Conservation (phyloP, 1,140 invertebrate species). For the Drosophila lacertosa region DNA sequence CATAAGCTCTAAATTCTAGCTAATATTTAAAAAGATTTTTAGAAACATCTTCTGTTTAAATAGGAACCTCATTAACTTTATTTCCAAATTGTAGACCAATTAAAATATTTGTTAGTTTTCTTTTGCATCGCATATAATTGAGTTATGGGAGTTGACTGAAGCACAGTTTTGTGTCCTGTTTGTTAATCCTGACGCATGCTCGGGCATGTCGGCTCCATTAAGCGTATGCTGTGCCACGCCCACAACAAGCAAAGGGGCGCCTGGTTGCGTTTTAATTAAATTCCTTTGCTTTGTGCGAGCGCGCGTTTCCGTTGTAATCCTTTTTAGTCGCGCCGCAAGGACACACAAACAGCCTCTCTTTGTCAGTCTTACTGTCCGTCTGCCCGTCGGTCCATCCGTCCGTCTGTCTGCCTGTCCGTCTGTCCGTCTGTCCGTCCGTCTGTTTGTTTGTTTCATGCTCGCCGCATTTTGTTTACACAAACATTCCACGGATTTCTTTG, state of each 20-base stretch:
- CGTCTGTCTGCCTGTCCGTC: background rate
- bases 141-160: conserved; percentile 61
- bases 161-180: conserved; percentile 37
- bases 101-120: background rate
- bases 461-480: conserved; percentile 60
- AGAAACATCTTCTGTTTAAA: no score
- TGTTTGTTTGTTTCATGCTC: conserved; percentile 15
- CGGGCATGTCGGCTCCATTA: conserved; percentile 46
- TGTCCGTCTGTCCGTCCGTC: background rate
- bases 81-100: no score
- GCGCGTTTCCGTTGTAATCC: conserved; percentile 68
- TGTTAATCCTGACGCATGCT: conserved; percentile 48
- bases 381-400: background rate
- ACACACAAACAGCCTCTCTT: conserved; percentile 10
- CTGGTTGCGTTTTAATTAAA: conserved; percentile 73
- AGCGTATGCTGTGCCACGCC: conserved; percentile 33
- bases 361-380: background rate
- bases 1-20: no score
- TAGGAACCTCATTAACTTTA: no score
- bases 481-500: conserved; percentile 56
- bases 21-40: no score
- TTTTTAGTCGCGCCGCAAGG: conserved; percentile 53
- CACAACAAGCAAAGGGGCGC: conserved; percentile 8
- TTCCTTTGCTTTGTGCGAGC: conserved; percentile 69
- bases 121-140: conserved; percentile 31